phyloP scores from a whole-genome alignment of 2,797 vertebrate species.

The Hydrophis major region DNA sequence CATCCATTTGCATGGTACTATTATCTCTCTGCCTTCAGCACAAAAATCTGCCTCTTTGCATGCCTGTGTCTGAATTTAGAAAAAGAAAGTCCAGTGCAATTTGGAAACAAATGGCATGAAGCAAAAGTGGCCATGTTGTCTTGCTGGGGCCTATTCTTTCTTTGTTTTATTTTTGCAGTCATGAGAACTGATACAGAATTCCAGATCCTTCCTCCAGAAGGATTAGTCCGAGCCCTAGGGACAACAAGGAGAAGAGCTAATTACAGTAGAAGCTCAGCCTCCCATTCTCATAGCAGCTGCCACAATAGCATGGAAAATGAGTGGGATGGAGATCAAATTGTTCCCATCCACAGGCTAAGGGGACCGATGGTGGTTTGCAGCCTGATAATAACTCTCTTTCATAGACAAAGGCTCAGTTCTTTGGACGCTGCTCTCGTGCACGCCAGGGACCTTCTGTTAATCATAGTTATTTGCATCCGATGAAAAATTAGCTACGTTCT shows the following conservation, averaged over 20 bases:
- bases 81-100: background rate
- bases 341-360: background rate
- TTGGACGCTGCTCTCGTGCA: no score
- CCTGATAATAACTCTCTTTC: background rate
- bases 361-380: background rate
- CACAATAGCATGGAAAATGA: conserved; percentile 16
- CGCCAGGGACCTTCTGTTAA: background rate
- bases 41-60: background rate
- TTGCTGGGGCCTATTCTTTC: no score
- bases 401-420: background rate
- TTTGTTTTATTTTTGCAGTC: background rate
- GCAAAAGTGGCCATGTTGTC: background rate
- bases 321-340: background rate
- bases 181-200: background rate
- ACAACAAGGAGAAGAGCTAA: background rate
- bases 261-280: background rate
- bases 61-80: background rate
- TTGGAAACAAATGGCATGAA: background rate
- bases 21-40: background rate
- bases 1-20: no score
- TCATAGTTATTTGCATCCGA: background rate
- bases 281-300: conserved; percentile 4
- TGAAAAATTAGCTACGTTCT: background rate
- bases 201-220: background rate
- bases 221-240: background rate